Evolutionary conservation across 2,113 vertebrate genomes (phyloP).

Genomic region (Eulemur rufifrons): DNA sequence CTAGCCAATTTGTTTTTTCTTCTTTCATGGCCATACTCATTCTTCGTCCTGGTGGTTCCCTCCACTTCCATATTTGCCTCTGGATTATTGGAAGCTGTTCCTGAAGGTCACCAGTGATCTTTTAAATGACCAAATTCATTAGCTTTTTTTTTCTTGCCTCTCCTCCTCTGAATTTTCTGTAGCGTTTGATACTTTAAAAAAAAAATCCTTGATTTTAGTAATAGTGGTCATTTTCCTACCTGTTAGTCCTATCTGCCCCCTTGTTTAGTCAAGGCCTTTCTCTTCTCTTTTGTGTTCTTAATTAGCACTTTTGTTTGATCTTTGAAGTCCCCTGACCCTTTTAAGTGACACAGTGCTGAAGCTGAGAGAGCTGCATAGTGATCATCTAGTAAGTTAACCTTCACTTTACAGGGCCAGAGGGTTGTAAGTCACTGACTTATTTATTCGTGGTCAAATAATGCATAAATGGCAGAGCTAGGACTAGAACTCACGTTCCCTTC

Average conservation of each 20-base stretch:
- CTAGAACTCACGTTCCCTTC: neutral
- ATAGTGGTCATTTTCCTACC: neutral
- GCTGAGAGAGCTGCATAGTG: neutral
- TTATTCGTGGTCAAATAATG: neutral
- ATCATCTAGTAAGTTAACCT: slow-evolving; percentile 17
- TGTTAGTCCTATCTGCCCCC: neutral
- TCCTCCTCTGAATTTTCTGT: slow-evolving; percentile 29
- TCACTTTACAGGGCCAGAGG: neutral
- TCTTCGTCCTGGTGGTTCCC: neutral
- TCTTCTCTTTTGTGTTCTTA: slow-evolving; percentile 12
- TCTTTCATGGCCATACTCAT: neutral
- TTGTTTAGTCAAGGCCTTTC: neutral
- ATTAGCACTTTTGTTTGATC: slow-evolving; percentile 13
- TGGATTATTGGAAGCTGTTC: neutral
- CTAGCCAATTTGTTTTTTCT: neutral
- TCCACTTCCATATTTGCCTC: neutral
- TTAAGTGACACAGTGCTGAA: neutral
- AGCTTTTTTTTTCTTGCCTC: neutral
- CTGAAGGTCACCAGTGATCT: neutral
- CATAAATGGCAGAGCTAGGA: neutral
- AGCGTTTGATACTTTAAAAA: neutral
- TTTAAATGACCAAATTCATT: neutral
- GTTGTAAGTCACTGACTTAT: slow-evolving; percentile 27
- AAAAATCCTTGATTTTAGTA: slow-evolving; percentile 14
- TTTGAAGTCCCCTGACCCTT: neutral